Base-by-base conservation (phyloP, 2,797 vertebrate species). In the Spondyliosoma cantharus region DNA sequence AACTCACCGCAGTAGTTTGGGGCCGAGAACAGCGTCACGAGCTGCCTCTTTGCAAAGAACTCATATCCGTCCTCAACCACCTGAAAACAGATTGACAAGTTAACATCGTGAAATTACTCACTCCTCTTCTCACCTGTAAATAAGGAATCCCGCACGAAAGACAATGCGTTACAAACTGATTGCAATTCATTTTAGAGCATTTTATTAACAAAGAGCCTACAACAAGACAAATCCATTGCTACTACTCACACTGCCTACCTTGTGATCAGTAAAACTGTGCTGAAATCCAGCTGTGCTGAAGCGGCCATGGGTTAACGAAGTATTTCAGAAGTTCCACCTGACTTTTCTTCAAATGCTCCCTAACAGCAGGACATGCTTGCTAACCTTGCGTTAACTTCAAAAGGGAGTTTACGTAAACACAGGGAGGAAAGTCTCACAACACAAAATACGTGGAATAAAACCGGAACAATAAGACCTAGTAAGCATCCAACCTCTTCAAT, bases 1-100 rank as follows among this genome's bases (percentile, higher is more conserved):
- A 96, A 96, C 87, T 96, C 95, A 0, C 95, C 95, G 9, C 95
- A 96, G 90, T 96, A 96, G 88, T 96, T 96, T 2, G 95, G 95
- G 66, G 95, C 95, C 0, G 95, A 96, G 82, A 96, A 96, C 80
- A 96, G 94, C 0, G 95, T 96, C 69, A 96, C 95, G 83, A 96
- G 85, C 93, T 96, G 95, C 63, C 95, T 89, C 87, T 96, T 96
- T 8, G 95, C 95, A 84, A 96, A 96, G 92, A 96, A 96, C 87
- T 96, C 95, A 3, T 96, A 96, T 42, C 95, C 95, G 0, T 96
- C 95, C 83, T 96, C 95, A 5, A 96, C 95, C 86, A 96, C 95
- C 95, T 96, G 84, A 32, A 76, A 69, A 59, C 17, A 78, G 22
- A 82, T 0, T 4, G 0, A 17, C 7, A 25, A 6, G 20, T 76